These are phyloP conservation scores for Temnothorax rugatulus DNA, from an alignment of 2,888 invertebrate species.

Conservation along the genomic window DNA sequence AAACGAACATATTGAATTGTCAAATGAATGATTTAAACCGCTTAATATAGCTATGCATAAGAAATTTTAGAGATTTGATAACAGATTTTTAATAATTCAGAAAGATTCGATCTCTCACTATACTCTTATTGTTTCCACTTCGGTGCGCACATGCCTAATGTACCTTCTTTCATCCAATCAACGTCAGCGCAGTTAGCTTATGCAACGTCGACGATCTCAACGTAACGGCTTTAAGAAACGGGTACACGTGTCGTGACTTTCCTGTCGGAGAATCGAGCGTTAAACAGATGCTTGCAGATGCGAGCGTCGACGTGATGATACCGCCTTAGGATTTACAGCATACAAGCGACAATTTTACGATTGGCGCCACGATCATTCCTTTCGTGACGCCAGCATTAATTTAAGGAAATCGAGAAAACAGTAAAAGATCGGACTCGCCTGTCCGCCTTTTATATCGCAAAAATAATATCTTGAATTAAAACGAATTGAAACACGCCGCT, in stretches of 20 bases:
- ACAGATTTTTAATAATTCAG: slow-evolving; percentile 58
- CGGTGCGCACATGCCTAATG: slow-evolving; percentile 36
- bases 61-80: not conserved
- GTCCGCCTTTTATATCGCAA: not conserved
- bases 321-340: slow-evolving; percentile 29
- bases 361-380: slow-evolving; percentile 25
- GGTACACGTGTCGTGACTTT: slow-evolving; percentile 64
- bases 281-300: slow-evolving; percentile 53
- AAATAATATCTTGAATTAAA: slow-evolving; percentile 53
- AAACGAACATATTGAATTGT: not conserved
- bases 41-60: not conserved
- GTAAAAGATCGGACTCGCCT: not conserved
- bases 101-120: slow-evolving; percentile 55
- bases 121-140: slow-evolving; percentile 41
- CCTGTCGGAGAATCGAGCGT: slow-evolving; percentile 45
- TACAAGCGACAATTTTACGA: slow-evolving; percentile 22
- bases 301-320: slow-evolving; percentile 37
- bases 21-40: not conserved
- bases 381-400: slow-evolving; percentile 8
- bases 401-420: not conserved
- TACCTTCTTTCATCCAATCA: slow-evolving; percentile 52
- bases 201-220: slow-evolving; percentile 43
- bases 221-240: slow-evolving; percentile 61
- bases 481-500: slow-evolving; percentile 64
- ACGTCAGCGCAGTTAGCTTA: slow-evolving; percentile 57